A percentile compares a stretch with the other conserved stretches of the same genome.
Evolutionary conservation across 53 echinoderm and acorn worm species (phyloP).

Genomic region (Stichopus horrens): DNA sequence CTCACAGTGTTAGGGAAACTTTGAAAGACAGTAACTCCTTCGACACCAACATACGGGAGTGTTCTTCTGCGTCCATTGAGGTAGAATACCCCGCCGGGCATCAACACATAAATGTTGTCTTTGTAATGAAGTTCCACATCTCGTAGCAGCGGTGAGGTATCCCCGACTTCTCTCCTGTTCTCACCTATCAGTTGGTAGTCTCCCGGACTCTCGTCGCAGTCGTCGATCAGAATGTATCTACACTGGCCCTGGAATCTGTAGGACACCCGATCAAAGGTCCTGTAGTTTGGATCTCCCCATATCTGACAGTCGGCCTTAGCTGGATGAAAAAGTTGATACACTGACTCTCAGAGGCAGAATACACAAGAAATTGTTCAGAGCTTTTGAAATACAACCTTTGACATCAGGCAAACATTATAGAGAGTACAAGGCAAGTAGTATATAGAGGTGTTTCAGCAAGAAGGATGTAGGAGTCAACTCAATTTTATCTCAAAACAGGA

Average conservation of each 20-base stretch:
- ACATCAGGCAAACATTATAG: too few relatives aligned
- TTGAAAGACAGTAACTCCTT: slow-evolving; percentile 57
- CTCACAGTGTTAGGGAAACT: slow-evolving; percentile 55
- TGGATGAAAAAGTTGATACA: background rate
- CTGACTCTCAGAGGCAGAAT: too few relatives aligned
- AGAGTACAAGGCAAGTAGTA: too few relatives aligned
- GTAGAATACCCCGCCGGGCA: slow-evolving; percentile 28
- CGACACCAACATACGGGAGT: slow-evolving; percentile 43
- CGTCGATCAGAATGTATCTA: slow-evolving; percentile 53
- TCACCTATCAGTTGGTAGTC: slow-evolving; percentile 46
- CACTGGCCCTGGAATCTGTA: slow-evolving; percentile 79
- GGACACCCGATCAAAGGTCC: slow-evolving; percentile 55
- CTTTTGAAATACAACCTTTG: too few relatives aligned
- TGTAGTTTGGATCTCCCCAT: slow-evolving; percentile 71
- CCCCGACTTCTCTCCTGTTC: slow-evolving; percentile 50
- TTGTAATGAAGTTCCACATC: slow-evolving; percentile 48
- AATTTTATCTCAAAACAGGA: too few relatives aligned
- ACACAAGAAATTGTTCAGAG: too few relatives aligned
- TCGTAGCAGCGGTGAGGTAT: slow-evolving; percentile 42
- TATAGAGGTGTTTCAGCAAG: too few relatives aligned
- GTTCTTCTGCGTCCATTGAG: slow-evolving; percentile 53
- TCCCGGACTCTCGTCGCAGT: background rate
- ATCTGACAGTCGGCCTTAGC: slow-evolving; percentile 61
- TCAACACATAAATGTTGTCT: slow-evolving; percentile 35
- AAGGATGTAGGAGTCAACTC: too few relatives aligned